These are phyloP conservation scores for Digitonthophagus gazella DNA, from an alignment of 2,888 invertebrate species.

Conservation along the genomic window DNA sequence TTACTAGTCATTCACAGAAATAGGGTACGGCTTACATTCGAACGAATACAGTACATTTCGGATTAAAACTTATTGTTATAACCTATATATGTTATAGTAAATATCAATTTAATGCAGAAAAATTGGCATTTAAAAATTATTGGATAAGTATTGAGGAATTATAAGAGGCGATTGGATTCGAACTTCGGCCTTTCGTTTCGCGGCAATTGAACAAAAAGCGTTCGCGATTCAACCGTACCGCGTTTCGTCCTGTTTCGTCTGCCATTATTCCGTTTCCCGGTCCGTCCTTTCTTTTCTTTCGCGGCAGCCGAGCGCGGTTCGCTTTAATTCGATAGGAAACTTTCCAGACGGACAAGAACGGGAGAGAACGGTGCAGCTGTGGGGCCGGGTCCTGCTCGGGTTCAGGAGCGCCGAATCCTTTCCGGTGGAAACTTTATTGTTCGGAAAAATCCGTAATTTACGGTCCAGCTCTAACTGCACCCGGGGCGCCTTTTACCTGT, in stretches of 20 bases:
- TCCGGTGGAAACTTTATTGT: slow-evolving; percentile 13
- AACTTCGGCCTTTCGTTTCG: not conserved
- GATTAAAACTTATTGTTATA: too few species aligned
- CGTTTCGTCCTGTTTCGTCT: slow-evolving; percentile 5
- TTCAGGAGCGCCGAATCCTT: slow-evolving; percentile 2
- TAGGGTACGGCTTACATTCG: too few species aligned
- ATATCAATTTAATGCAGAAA: too few species aligned
- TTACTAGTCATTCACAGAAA: too few species aligned
- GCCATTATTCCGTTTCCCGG: slow-evolving; percentile 8
- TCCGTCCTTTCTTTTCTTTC: slow-evolving; percentile 26
- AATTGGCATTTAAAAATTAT: too few species aligned
- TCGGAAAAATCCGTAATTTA: slow-evolving; percentile 17
- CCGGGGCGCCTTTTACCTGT: not conserved
- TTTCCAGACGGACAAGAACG: slow-evolving; percentile 16
- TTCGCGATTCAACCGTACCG: slow-evolving; percentile 2
- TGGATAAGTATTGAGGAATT: not conserved
- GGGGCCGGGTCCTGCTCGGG: not conserved
- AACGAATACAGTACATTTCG: too few species aligned
- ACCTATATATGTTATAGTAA: too few species aligned
- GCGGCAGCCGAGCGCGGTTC: slow-evolving; percentile 3
- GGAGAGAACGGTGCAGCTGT: slow-evolving; percentile 9
- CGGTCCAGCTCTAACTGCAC: not conserved
- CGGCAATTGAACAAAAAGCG: not conserved
- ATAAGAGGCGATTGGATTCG: not conserved
- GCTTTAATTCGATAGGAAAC: slow-evolving; percentile 25